A percentile compares a stretch with the other conserved stretches of the same genome.
These are phyloP conservation scores for Epizoanthus fatuus DNA, from an alignment of 92 coral and sea anemone species.

Conservation along the genomic window DNA sequence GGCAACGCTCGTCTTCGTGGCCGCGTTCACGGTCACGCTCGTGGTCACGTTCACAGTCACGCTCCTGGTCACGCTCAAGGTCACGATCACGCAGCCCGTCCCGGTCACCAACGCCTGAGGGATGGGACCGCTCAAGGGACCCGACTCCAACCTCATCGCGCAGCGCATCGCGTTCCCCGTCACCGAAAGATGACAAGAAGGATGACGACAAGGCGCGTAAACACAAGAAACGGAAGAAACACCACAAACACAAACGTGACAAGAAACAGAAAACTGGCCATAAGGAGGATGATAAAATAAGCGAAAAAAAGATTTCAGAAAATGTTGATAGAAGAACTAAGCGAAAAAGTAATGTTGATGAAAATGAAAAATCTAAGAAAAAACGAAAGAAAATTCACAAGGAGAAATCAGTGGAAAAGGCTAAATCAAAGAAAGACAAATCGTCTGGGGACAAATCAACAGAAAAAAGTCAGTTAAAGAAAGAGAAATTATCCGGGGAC, in stretches of 20 bases:
- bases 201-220: slow-evolving; percentile 74
- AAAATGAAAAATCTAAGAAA: slow-evolving; percentile 62
- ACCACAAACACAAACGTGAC: slow-evolving; percentile 83
- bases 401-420: slow-evolving; percentile 30
- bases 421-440: slow-evolving; percentile 42
- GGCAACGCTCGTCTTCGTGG: slow-evolving; percentile 74
- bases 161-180: slow-evolving; percentile 13
- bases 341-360: slow-evolving; percentile 56
- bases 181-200: slow-evolving; percentile 7
- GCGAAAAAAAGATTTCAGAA: slow-evolving; percentile 40
- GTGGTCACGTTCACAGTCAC: slow-evolving; percentile 78
- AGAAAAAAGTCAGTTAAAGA: slow-evolving; percentile 24
- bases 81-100: slow-evolving; percentile 83
- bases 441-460: neutral
- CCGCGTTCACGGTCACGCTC: slow-evolving; percentile 86
- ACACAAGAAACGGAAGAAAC: slow-evolving; percentile 88
- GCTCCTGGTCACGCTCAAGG: slow-evolving; percentile 74
- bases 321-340: slow-evolving; percentile 41
- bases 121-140: slow-evolving; percentile 94
- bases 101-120: slow-evolving; percentile 97
- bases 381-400: slow-evolving; percentile 53
- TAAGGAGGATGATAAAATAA: slow-evolving; percentile 29
- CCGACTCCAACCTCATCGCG: slow-evolving; percentile 89
- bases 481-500: slow-evolving; percentile 20
- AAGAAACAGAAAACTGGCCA: slow-evolving; percentile 78